A percentile compares a stretch with the other conserved stretches of the same genome.
Conservation (phyloP, 2,797 vertebrate species). For the Trichosurus vulpecula region DNA sequence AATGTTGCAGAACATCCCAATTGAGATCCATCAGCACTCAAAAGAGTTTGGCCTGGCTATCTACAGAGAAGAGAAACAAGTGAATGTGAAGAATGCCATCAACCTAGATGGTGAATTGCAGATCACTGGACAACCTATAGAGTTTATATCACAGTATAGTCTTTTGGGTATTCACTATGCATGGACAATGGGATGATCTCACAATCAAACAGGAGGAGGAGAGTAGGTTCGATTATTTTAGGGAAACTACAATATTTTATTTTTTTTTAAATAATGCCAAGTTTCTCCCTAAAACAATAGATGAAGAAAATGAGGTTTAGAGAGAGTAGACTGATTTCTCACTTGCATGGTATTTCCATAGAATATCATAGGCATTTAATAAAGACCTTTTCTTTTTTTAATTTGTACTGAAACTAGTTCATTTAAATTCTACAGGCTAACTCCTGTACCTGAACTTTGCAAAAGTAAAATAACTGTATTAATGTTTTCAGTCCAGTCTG, state of each 20-base stretch:
- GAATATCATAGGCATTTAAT: background rate
- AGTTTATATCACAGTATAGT: background rate
- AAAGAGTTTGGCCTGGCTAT: background rate
- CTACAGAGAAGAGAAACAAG: background rate
- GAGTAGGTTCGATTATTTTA: background rate
- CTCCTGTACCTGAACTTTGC: background rate
- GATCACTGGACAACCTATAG: background rate
- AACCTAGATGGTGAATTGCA: background rate
- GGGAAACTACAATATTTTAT: background rate
- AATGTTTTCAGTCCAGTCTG: background rate
- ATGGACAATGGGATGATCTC: background rate
- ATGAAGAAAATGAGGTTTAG: background rate
- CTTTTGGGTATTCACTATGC: background rate
- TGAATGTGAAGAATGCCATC: background rate
- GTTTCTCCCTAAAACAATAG: background rate
- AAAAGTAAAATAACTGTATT: background rate
- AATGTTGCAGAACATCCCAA: background rate
- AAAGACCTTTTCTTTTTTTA: background rate
- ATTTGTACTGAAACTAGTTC: background rate
- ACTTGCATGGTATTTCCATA: background rate
- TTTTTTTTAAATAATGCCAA: background rate
- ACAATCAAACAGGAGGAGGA: background rate
- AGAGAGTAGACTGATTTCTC: background rate
- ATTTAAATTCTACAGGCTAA: background rate
- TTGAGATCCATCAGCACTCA: background rate